Conservation (phyloP, 1,140 invertebrate species). For the Drosophila watanabei region DNA sequence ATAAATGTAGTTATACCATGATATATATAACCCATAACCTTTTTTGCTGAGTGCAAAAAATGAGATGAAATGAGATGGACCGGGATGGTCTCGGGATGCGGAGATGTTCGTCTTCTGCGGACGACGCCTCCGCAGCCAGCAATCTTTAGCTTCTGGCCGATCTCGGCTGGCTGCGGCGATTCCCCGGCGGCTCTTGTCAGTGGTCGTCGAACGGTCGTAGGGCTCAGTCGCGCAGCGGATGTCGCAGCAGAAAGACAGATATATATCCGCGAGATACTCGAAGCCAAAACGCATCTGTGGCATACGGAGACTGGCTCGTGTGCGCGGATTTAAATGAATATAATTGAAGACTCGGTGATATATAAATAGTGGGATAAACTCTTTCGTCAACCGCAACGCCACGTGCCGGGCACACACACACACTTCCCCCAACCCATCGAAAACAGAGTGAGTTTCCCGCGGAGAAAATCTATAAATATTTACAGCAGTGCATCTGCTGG, state of each 20-base stretch:
- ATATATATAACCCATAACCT: too few species aligned
- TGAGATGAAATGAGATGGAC: not conserved
- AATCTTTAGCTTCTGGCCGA: constrained; percentile 49
- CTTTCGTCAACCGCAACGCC: constrained; percentile 25
- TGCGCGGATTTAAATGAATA: constrained; percentile 66
- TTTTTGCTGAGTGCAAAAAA: not conserved
- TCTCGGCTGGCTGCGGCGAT: constrained; percentile 35
- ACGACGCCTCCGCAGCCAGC: constrained; percentile 34
- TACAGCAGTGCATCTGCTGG: constrained; percentile 25
- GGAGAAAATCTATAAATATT: constrained; percentile 43
- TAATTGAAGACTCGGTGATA: constrained; percentile 70
- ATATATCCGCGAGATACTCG: constrained; percentile 15
- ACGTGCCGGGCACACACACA: constrained; percentile 45
- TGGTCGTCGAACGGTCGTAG: constrained; percentile 59
- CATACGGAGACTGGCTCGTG: constrained; percentile 14
- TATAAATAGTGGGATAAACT: constrained; percentile 44
- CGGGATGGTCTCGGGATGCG: not conserved
- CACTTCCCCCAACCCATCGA: not conserved
- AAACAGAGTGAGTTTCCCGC: constrained; percentile 25
- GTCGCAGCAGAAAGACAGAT: not conserved
- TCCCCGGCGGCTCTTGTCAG: constrained; percentile 39
- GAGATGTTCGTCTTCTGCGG: constrained; percentile 27
- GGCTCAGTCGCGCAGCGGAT: constrained; percentile 43
- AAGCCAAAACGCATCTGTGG: constrained; percentile 5
- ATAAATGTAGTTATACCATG: too few species aligned